Evolutionary conservation across 1,140 invertebrate species (phyloP).

Genomic region (Holcopasites calliopsidis): DNA sequence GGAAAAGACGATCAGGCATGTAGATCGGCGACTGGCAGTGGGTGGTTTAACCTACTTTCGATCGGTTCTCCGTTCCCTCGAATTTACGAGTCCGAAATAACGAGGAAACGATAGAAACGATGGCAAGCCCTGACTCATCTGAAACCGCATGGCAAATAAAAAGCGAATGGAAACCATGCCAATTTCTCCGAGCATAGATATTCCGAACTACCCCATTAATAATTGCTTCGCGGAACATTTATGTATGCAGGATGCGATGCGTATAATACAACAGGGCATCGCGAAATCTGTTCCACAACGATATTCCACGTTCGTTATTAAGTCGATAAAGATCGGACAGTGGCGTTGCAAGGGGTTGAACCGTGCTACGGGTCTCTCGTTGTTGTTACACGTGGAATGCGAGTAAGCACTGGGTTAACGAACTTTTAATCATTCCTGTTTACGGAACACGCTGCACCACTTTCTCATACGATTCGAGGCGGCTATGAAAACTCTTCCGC

Average conservation of each 20-base stretch:
- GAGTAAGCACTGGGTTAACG: slow-evolving; percentile 32
- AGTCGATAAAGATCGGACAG: slow-evolving; percentile 39
- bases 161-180: neutral
- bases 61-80: neutral
- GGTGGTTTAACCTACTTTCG: slow-evolving; percentile 32
- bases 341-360: neutral
- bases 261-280: neutral
- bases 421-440: slow-evolving; percentile 44
- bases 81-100: too few species aligned
- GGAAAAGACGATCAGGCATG: slow-evolving; percentile 9
- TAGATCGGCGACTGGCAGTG: neutral
- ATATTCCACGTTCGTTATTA: neutral
- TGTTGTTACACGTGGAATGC: slow-evolving; percentile 28
- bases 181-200: neutral
- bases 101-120: too few species aligned
- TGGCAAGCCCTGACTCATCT: too few species aligned
- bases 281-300: too few species aligned
- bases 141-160: too few species aligned
- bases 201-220: too few species aligned
- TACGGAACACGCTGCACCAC: slow-evolving; percentile 37
- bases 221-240: neutral
- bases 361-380: slow-evolving; percentile 15
- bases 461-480: slow-evolving; percentile 7
- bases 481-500: slow-evolving; percentile 10
- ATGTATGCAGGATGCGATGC: neutral